phyloP scores from a whole-genome alignment of 2,797 vertebrate genomes.

The Limosa lapponica region DNA sequence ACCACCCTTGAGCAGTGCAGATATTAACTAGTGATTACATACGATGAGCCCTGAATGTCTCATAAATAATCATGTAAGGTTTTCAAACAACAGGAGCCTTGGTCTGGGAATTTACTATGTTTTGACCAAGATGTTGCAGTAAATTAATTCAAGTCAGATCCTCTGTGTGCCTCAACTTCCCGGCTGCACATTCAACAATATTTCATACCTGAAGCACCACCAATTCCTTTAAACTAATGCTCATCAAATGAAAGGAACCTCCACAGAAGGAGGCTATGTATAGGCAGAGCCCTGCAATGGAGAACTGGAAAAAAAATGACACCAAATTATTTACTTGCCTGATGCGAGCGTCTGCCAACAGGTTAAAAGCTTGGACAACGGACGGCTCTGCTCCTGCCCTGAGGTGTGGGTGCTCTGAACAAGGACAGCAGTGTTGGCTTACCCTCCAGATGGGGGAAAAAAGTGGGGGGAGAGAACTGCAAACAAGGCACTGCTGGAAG shows the following conservation, averaged over 20 bases:
- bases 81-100: background rate
- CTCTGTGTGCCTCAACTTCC: background rate
- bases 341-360: background rate
- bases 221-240: background rate
- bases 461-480: background rate
- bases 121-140: background rate
- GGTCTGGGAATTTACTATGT: background rate
- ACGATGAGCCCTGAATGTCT: background rate
- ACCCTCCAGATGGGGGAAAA: background rate
- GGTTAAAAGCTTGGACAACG: background rate
- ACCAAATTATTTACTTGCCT: background rate
- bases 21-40: background rate
- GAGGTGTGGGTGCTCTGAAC: background rate
- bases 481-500: background rate
- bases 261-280: background rate
- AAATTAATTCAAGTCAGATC: background rate
- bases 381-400: background rate
- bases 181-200: background rate
- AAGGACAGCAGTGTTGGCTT: background rate
- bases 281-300: background rate
- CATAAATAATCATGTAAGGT: background rate
- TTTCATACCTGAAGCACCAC: background rate
- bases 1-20: background rate
- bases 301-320: background rate
- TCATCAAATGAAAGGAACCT: background rate